Base-by-base conservation (phyloP, 2,888 invertebrate species). In the Erebia aethiops region DNA sequence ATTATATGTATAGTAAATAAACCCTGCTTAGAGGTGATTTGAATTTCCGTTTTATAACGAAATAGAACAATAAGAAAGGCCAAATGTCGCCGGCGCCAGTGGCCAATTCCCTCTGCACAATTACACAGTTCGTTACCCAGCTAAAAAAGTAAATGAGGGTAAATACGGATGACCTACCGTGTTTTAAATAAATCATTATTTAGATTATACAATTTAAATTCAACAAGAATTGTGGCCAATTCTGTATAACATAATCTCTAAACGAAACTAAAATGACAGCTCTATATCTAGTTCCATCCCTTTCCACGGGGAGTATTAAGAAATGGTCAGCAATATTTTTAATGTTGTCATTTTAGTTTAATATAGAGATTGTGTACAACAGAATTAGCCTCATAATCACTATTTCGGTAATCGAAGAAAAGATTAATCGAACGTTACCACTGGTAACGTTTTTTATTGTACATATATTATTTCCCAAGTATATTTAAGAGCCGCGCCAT, bases 101-200 rank as follows among this genome's bases (percentile, higher is more conserved):
- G 81, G 77, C 82, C 84, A 82, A 81, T 81, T 82, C 83, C 85
- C 84, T 82, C 83, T 82, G 86, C 85, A 86, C 87, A 87, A 90
- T 90, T 90, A 88, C 87, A 89, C 89, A 89, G 89, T 89, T 89
- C 88, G 89, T 90, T 90, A 90, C 87, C 85, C 86, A 80, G 81
- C 78, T 82, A 86, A 86, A 82, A 87, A 88, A 89, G 85, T 88
- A 88, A 86, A 89, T 86, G 82, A 84, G 84, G 84, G 82, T 80
- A 84, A 88, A 87, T 86, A 84, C 78, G 79, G 77, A 80, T 77
- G 80, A 82, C 78, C 81, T 80, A 79, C 82, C 77, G 78, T 77
- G 77, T 81, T 78, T 74, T 75, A 77, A 74, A 77, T 78, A 70
- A 68, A 73, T 41, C n/a, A 74, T 73, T 70, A 18, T 71, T 64